Evolutionary conservation across 2,113 vertebrate genomes (phyloP).

Genomic region (Lates calcarifer): DNA sequence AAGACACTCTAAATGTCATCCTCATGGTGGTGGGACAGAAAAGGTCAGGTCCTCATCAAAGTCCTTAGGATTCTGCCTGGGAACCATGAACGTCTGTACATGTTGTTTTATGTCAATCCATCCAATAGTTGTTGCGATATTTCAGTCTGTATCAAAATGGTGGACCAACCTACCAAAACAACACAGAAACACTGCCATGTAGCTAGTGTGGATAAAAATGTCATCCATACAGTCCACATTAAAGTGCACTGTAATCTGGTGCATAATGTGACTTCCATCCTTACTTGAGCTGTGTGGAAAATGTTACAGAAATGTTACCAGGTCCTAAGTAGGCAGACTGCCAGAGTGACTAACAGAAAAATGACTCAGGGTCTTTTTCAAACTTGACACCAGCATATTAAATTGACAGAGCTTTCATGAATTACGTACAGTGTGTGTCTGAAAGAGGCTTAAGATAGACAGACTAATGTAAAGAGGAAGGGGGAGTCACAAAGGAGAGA

Average conservation of each 20-base stretch:
- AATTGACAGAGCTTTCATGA: constrained; percentile 16
- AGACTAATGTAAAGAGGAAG: constrained; percentile 13
- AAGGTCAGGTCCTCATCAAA: background rate
- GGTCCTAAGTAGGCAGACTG: background rate
- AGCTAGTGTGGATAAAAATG: background rate
- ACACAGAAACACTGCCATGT: background rate
- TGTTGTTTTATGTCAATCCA: background rate
- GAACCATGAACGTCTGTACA: background rate
- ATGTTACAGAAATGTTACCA: background rate
- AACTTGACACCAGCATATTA: constrained; percentile 30
- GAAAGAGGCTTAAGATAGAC: constrained; percentile 20
- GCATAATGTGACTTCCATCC: background rate
- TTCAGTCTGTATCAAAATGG: background rate
- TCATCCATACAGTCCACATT: background rate
- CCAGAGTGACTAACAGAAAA: background rate
- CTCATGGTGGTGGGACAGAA: background rate
- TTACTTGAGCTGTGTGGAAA: background rate
- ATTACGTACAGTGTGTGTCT: constrained; percentile 17
- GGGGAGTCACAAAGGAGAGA: constrained; percentile 5
- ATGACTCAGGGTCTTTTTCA: background rate
- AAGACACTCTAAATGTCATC: background rate
- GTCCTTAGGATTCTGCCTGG: background rate
- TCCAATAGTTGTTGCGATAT: background rate
- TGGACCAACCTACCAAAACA: background rate
- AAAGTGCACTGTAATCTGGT: background rate